Base-by-base conservation (phyloP, 2,888 invertebrate genomes). In the Netelia fuscicornis region DNA sequence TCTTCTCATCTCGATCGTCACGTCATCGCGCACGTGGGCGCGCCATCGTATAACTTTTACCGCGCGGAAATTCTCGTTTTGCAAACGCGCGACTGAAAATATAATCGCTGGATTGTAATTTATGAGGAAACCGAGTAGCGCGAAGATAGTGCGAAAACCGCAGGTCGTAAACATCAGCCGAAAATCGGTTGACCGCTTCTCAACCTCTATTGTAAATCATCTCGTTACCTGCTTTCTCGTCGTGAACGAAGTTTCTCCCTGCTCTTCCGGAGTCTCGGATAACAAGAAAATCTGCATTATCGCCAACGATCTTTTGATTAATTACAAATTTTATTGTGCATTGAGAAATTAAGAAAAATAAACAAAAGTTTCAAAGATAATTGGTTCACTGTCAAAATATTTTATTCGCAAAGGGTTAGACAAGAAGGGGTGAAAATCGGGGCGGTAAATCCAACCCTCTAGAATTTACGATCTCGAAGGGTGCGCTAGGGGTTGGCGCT, bases 91-190 rank as follows among this genome's bases (percentile, higher is more conserved):
- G 10, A 20, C 17, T 48, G 13, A 2, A 13, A 13, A 48, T 48
- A 48, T 48, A 68, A 72, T 72, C 64, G 71, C 76, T 56, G 30
- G 30, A 58, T 76, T 71, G 58, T 84, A 88, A 90, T 90, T 89
- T 90, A 91, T 88, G 86, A 65, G 81, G 75, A 68, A 52, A 30
- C 37, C 72, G 72, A 44, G 48, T 74, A 74, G 84, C 79, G 78
- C 71, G 85, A 88, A 87, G 86, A 86, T 80, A 86, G 88, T 86
- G 87, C 86, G 89, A 89, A 89, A 90, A 90, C 90, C 90, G 79
- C 90, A 89, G 83, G 85, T 86, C 88, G 87, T 89, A 87, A 89
- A 90, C 86, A 86, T 81, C 86, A 87, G 86, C 86, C 89, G 88
- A 80, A 85, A 85, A 84, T 71, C 79, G 80, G 65, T 62, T 83